These are phyloP conservation scores for Cyanoramphus novaezelandiae DNA, from an alignment of 2,113 vertebrate genomes.

Conservation along the genomic window DNA sequence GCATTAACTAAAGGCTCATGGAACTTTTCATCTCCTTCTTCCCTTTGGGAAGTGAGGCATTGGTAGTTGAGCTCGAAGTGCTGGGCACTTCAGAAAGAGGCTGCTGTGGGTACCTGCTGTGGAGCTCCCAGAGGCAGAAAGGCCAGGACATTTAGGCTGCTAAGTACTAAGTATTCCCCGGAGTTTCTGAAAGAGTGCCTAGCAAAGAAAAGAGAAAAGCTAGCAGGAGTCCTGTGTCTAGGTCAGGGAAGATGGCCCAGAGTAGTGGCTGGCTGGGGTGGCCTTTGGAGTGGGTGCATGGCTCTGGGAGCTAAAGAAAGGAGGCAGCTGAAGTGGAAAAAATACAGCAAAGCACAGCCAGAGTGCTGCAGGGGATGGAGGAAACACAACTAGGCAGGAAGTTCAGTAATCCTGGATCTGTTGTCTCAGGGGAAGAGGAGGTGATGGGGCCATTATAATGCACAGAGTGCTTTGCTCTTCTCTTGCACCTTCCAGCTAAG, in stretches of 20 bases:
- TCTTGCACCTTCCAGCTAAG: not conserved
- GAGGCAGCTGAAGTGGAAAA: not conserved
- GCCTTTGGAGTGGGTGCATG: not conserved
- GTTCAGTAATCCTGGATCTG: not conserved
- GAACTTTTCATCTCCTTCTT: not conserved
- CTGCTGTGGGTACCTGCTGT: accelerated
- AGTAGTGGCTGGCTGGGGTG: not conserved
- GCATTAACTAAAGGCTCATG: not conserved
- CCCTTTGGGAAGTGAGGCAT: not conserved
- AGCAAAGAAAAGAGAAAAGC: not conserved
- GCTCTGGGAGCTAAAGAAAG: not conserved
- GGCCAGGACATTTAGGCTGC: not conserved
- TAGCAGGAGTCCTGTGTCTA: not conserved
- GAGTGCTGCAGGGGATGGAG: not conserved
- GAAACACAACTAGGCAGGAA: not conserved
- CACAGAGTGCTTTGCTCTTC: not conserved
- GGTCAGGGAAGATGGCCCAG: accelerated
- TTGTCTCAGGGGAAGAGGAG: not conserved
- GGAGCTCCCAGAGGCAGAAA: not conserved
- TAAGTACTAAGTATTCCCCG: not conserved
- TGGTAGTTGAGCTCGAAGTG: not conserved
- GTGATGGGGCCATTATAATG: not conserved
- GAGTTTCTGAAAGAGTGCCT: not conserved
- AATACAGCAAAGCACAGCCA: not conserved
- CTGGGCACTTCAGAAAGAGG: not conserved